phyloP scores from a whole-genome alignment of 2,888 invertebrate genomes.

The Antheraea assamensis region DNA sequence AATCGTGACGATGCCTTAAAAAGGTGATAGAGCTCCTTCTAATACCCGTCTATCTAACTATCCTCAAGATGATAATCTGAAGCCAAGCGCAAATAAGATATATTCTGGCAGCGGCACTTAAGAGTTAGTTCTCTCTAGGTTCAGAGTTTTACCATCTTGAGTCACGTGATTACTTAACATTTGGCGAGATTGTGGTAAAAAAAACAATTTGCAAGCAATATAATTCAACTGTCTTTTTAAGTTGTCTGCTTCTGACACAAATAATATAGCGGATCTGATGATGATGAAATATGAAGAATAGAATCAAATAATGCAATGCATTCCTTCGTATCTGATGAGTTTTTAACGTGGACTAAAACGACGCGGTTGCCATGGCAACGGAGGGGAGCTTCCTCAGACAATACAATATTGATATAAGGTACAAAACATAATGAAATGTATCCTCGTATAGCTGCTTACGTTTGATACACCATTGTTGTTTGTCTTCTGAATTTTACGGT shows the following conservation, averaged over 20 bases:
- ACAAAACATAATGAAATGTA: slow-evolving; percentile 45
- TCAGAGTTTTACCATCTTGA: no score
- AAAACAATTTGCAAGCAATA: no score
- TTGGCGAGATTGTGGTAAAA: no score
- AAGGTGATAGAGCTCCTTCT: no score
- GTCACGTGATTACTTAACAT: no score
- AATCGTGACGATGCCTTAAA: no score
- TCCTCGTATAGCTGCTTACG: slow-evolving; percentile 14
- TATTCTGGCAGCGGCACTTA: no score
- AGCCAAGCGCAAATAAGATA: no score
- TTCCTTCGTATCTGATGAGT: background rate
- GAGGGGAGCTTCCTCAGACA: slow-evolving; percentile 55
- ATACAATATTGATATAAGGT: slow-evolving; percentile 49
- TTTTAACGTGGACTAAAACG: slow-evolving; percentile 32
- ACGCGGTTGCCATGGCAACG: slow-evolving; percentile 56
- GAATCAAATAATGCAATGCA: background rate
- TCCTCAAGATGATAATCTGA: no score
- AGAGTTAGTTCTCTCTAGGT: no score
- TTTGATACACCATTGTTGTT: slow-evolving; percentile 7
- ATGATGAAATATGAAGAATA: background rate
- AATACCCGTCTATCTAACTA: no score
- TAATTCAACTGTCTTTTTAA: no score
- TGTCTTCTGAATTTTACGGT: background rate
- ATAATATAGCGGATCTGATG: background rate
- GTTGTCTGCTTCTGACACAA: background rate